phyloP scores from a whole-genome alignment of 1,140 invertebrate species.

The Zaprionus davidi region DNA sequence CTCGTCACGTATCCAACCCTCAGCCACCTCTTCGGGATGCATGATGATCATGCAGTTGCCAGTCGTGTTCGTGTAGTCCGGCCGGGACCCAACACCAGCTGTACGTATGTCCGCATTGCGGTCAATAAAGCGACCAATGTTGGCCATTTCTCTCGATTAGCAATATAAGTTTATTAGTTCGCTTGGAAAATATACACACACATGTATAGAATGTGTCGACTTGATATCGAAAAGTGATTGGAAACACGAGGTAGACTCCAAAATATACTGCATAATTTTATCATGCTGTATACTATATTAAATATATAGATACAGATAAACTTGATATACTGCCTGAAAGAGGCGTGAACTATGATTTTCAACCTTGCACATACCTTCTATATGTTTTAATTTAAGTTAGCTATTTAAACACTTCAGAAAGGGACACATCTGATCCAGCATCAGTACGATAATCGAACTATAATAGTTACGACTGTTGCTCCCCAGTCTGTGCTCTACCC shows the following conservation, averaged over 20 bases:
- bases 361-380: no score
- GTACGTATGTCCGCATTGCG: slow-evolving; percentile 43
- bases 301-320: no score
- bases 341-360: no score
- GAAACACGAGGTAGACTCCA: neutral
- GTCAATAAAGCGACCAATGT: slow-evolving; percentile 44
- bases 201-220: neutral
- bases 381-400: no score
- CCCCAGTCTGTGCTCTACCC: no score
- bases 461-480: no score
- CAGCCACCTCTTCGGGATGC: slow-evolving; percentile 56
- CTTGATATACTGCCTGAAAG: no score
- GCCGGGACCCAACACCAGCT: slow-evolving; percentile 33
- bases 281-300: no score
- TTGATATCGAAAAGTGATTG: slow-evolving; percentile 53
- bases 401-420: no score
- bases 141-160: slow-evolving; percentile 36
- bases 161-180: neutral
- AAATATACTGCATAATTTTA: no score
- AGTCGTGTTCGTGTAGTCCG: neutral
- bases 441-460: no score
- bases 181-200: neutral
- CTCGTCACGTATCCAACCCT: slow-evolving; percentile 36
- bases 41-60: slow-evolving; percentile 26
- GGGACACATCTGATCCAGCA: no score